phyloP scores from a whole-genome alignment of 2,797 vertebrate species.

The Aselliscus stoliczkanus region DNA sequence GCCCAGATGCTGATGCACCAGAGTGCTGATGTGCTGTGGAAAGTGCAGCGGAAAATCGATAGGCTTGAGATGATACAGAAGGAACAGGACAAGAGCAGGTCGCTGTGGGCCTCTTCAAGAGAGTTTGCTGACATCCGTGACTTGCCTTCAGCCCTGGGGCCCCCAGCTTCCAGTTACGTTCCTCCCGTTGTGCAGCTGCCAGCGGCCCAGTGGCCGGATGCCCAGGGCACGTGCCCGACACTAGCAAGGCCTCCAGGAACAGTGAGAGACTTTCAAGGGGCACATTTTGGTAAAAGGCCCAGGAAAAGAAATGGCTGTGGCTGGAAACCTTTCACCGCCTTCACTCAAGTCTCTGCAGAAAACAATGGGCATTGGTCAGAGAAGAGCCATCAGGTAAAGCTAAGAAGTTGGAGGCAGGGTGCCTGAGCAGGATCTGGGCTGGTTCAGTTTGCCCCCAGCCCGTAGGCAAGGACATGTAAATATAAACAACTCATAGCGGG shows the following conservation, averaged over 20 bases:
- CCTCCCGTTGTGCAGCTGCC: not conserved
- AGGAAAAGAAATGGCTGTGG: not conserved
- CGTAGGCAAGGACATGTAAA: not conserved
- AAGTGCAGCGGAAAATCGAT: conserved; percentile 47
- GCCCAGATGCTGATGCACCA: conserved; percentile 74
- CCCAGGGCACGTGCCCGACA: not conserved
- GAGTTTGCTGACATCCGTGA: not conserved
- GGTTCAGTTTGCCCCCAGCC: not conserved
- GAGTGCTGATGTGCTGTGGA: conserved; percentile 46
- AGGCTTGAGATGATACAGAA: not conserved
- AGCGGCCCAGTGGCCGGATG: not conserved
- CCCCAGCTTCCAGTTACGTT: conserved; percentile 70
- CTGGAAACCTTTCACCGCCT: not conserved
- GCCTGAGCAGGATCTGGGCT: not conserved
- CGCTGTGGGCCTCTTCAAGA: conserved; percentile 26
- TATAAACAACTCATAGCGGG: not conserved
- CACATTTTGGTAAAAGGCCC: conserved; percentile 7
- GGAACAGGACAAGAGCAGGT: conserved; percentile 11
- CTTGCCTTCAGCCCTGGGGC: conserved; percentile 46
- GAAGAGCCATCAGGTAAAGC: conserved; percentile 70
- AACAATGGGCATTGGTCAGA: not conserved
- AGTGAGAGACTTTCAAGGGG: not conserved
- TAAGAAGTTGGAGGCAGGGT: not conserved
- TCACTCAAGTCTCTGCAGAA: not conserved
- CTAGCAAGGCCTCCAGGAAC: not conserved